Percentiles rank a stretch among this genome's conserved stretches.
Conservation (phyloP, 1,140 invertebrate genomes). For the Drosophila kanapiae region DNA sequence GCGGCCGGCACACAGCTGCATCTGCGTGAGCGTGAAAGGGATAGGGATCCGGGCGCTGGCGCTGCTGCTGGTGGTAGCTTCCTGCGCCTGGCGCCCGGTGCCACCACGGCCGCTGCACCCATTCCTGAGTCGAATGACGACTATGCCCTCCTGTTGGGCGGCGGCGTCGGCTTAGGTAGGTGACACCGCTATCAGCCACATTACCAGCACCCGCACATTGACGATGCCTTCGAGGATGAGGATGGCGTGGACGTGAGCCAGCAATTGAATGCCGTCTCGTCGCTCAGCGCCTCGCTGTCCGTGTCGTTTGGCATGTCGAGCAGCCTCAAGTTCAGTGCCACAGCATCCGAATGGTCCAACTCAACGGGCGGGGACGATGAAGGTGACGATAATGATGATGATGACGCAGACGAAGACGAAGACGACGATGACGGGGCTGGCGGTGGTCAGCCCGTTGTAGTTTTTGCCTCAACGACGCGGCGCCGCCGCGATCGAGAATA, state of each 20-base stretch:
- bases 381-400: constrained; percentile 43
- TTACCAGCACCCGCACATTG: constrained; percentile 51
- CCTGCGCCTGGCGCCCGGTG: constrained; percentile 49
- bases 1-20: constrained; percentile 51
- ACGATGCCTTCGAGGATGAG: constrained; percentile 60
- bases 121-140: constrained; percentile 81
- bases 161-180: constrained; percentile 68
- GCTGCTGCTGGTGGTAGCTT: constrained; percentile 54
- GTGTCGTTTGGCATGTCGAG: constrained; percentile 79
- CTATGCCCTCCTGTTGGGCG: constrained; percentile 75
- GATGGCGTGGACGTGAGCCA: constrained; percentile 73
- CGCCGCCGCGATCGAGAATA: constrained; percentile 64
- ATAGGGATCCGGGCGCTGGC: constrained; percentile 54
- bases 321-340: constrained; percentile 77
- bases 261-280: constrained; percentile 67
- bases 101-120: constrained; percentile 62
- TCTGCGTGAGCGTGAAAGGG: constrained; percentile 58
- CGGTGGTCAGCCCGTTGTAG: constrained; percentile 59
- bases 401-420: constrained; percentile 38
- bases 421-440: constrained; percentile 39
- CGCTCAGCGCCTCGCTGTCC: constrained; percentile 72
- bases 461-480: constrained; percentile 62
- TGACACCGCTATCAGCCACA: constrained; percentile 79
- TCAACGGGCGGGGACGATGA: constrained; percentile 74
- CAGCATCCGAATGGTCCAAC: constrained; percentile 79